Conservation (phyloP, 2,113 vertebrate species). For the Datnioides undecimradiatus region DNA sequence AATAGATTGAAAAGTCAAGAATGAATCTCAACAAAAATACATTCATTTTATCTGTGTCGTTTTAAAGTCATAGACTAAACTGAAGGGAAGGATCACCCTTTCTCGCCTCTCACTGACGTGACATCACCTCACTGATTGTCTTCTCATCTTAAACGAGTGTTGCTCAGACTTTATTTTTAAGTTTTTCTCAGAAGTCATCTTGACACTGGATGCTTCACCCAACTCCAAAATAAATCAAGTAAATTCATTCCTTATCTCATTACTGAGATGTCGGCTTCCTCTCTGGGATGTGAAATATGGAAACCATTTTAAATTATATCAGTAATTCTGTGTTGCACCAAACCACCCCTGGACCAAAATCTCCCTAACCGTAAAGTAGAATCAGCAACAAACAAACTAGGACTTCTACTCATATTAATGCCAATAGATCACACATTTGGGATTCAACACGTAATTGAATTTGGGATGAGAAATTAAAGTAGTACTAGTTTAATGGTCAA, state of each 20-base stretch:
- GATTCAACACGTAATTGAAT: conserved; percentile 46
- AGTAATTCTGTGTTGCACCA: conserved; percentile 54
- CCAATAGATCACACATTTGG: conserved; percentile 40
- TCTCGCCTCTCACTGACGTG: neutral
- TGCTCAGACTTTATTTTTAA: conserved; percentile 18
- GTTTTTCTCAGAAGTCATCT: conserved; percentile 43
- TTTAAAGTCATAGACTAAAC: neutral
- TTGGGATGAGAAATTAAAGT: conserved; percentile 25
- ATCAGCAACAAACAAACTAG: conserved; percentile 37
- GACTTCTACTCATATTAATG: conserved; percentile 41
- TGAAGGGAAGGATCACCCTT: neutral
- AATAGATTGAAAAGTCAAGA: too few species aligned
- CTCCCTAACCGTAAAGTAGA: neutral
- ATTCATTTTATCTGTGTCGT: neutral
- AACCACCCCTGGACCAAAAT: conserved; percentile 21
- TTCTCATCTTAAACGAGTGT: neutral
- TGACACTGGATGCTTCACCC: conserved; percentile 45
- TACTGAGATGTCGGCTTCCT: conserved; percentile 43
- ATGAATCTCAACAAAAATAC: too few species aligned
- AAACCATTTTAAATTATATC: conserved; percentile 40
- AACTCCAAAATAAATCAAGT: conserved; percentile 61
- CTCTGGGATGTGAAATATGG: conserved; percentile 58
- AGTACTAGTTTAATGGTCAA: conserved; percentile 39
- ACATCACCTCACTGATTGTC: conserved; percentile 29
- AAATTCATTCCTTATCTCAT: conserved; percentile 59